These are phyloP conservation scores for Callosobruchus maculatus DNA, from an alignment of 2,888 invertebrate genomes.

Conservation along the genomic window DNA sequence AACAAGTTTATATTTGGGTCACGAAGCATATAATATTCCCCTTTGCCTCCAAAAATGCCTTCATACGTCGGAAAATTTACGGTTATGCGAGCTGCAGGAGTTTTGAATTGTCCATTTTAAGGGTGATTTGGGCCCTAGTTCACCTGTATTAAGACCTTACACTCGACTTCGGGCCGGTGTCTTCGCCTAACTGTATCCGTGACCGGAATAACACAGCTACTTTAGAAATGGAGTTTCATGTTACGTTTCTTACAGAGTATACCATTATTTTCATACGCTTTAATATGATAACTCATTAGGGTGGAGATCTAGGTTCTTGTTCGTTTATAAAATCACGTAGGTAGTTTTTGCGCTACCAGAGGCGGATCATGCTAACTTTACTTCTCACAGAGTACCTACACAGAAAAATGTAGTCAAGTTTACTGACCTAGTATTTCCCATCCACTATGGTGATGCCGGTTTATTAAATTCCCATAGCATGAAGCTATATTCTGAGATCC, in stretches of 20 bases:
- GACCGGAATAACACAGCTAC: slow-evolving; percentile 21
- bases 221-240: not conserved
- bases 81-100: slow-evolving; percentile 19
- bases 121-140: slow-evolving; percentile 29
- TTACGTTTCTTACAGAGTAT: not conserved
- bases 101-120: slow-evolving; percentile 30
- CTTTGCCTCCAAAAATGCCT: slow-evolving; percentile 7
- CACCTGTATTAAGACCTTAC: slow-evolving; percentile 28
- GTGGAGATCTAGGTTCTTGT: too few species aligned
- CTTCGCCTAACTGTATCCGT: slow-evolving; percentile 25
- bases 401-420: too few species aligned
- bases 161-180: slow-evolving; percentile 18
- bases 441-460: too few species aligned
- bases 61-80: slow-evolving; percentile 17
- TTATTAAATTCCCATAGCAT: too few species aligned
- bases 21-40: not conserved
- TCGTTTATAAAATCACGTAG: too few species aligned
- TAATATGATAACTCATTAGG: not conserved
- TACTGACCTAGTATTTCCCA: too few species aligned
- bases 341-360: too few species aligned
- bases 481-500: too few species aligned
- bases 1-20: not conserved
- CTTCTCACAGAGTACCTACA: too few species aligned
- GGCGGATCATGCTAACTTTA: too few species aligned
- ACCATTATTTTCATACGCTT: not conserved